phyloP scores from a whole-genome alignment of 2,113 vertebrate species.

The Campylomormyrus numenius region DNA sequence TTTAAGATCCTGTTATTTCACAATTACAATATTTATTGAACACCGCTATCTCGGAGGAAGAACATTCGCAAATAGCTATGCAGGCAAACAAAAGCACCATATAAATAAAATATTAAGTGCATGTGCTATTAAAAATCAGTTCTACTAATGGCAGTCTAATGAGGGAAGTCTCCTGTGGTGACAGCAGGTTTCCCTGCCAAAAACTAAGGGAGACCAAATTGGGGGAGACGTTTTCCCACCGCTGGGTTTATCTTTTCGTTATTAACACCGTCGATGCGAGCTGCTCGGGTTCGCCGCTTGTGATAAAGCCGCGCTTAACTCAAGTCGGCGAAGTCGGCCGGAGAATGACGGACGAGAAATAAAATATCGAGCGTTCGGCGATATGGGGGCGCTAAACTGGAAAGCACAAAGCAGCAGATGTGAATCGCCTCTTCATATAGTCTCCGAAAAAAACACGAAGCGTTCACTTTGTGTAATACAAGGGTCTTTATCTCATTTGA shows the following conservation, averaged over 20 bases:
- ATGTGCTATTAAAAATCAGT: neutral
- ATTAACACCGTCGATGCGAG: neutral
- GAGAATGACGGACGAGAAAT: neutral
- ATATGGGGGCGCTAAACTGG: neutral
- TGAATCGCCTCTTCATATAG: neutral
- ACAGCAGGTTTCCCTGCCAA: neutral
- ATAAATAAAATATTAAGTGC: neutral
- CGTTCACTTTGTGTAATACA: neutral
- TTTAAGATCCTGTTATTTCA: neutral
- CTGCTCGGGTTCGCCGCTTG: neutral
- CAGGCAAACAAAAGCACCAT: neutral
- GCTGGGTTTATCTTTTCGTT: neutral
- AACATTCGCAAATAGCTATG: neutral
- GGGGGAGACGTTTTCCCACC: neutral
- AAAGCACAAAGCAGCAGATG: neutral
- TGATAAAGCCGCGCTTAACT: neutral
- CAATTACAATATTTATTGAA: neutral
- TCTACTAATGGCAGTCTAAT: neutral
- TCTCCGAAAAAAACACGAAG: neutral
- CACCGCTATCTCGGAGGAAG: neutral
- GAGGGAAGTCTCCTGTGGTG: neutral
- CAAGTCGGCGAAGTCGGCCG: neutral
- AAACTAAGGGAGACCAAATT: neutral
- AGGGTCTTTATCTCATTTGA: neutral
- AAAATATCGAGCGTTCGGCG: neutral